Percentiles rank a stretch among this genome's conserved stretches.
Conservation (phyloP, 2,888 invertebrate genomes). For the Sinelater perroti region DNA sequence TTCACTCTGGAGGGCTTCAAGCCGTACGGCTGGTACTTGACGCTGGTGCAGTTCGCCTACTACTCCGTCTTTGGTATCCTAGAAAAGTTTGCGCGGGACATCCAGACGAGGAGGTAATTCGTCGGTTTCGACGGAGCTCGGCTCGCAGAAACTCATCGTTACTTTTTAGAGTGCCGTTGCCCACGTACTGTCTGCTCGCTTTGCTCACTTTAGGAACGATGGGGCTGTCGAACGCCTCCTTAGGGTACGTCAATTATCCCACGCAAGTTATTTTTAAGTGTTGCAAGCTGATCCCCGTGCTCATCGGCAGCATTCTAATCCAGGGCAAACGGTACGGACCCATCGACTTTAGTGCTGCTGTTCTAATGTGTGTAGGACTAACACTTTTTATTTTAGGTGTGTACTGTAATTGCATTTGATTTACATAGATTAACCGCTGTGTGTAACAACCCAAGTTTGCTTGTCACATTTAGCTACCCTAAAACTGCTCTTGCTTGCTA, state of each 20-base stretch:
- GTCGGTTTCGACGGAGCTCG: too few relatives aligned
- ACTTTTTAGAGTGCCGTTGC: constrained; percentile 80
- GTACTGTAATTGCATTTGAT: too few relatives aligned
- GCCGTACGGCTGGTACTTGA: constrained; percentile 91
- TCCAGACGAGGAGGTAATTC: constrained; percentile 36
- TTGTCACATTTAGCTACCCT: too few relatives aligned
- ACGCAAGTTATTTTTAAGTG: constrained; percentile 98
- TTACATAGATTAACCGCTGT: too few relatives aligned
- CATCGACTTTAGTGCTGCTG: constrained; percentile 84
- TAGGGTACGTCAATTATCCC: constrained; percentile 95
- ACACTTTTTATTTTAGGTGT: constrained; percentile 91
- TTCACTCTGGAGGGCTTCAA: constrained; percentile 90
- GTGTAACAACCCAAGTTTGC: too few relatives aligned
- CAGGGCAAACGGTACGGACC: constrained; percentile 87
- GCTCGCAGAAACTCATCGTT: neutral
- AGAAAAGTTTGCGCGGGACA: constrained; percentile 70
- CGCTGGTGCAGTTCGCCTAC: constrained; percentile 88
- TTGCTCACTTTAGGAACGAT: constrained; percentile 92
- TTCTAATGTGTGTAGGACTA: constrained; percentile 87
- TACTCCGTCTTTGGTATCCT: constrained; percentile 83
- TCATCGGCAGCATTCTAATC: constrained; percentile 92
- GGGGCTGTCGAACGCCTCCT: constrained; percentile 93
- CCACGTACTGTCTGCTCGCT: constrained; percentile 82
- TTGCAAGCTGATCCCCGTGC: constrained; percentile 95
- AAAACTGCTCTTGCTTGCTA: too few relatives aligned